Base-by-base conservation (phyloP, 2,797 vertebrate species). In the Ctenopoma multispine region DNA sequence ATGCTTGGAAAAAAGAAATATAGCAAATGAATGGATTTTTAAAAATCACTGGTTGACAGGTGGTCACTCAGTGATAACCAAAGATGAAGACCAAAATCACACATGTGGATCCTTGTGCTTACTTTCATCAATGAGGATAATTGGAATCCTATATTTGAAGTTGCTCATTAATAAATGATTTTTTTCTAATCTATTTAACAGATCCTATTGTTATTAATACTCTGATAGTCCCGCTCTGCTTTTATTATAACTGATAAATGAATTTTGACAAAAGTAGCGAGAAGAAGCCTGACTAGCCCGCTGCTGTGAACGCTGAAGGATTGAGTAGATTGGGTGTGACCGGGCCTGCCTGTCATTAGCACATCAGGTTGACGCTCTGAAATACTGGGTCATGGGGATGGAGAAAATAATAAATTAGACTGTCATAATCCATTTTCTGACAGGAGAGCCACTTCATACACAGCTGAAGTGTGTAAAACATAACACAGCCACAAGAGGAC, bases 341-440 rank as follows among this genome's bases (percentile, higher is more conserved):
- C 40, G 48, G 5, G 41, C 41, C 72, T 72, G 73, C 67, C 77
- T 71, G 78, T 87, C 83, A 80, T 36, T 1, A 14, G 66, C 72
- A 82, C 83, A 46, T 77, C 81, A 80, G 79, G 72, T 48, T 58
- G 81, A 74, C 64, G 72, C 69, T 69, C 29, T 62, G 79, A 68
- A 48, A 70, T 73, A 43, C 36, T 31, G 73, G 87, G 84, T 89
- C 89, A 87, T 18, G 59, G 48, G 69, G 75, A 87, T 5, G 62
- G 70, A 75, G 84, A 81, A 81, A 58, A 79, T 80, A 84, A 92
- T 89, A 88, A 92, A 93, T 92, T 69, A 91, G 80, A 79, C 83
- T 92, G 90, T 92, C 91, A 90, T 89, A 66, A 85, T 89, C 85
- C 85, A 89, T 91, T 89, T 82, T 74, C 63, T 80, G 71, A 77